phyloP scores from a whole-genome alignment of 2,797 vertebrate species.

The Sebastes trivittatus region DNA sequence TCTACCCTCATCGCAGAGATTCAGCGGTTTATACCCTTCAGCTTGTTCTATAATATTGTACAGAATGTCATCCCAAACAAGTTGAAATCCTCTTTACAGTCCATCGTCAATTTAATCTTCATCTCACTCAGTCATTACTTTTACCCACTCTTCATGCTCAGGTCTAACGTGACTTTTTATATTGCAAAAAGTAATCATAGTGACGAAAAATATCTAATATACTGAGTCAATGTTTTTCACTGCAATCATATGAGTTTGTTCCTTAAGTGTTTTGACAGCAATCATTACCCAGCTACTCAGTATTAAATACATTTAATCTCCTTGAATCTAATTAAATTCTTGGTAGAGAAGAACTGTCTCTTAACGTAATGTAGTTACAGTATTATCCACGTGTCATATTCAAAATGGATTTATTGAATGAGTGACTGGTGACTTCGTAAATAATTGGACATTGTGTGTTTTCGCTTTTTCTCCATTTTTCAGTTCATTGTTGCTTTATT shows the following conservation, averaged over 20 bases:
- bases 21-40: background rate
- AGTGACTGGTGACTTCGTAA: background rate
- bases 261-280: background rate
- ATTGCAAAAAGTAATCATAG: background rate
- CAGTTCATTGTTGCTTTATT: background rate
- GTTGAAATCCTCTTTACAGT: background rate
- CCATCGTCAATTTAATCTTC: background rate
- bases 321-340: background rate
- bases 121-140: background rate
- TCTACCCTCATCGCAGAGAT: background rate
- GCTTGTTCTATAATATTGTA: background rate
- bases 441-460: background rate
- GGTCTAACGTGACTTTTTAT: background rate
- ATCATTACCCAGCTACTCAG: background rate
- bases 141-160: background rate
- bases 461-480: background rate
- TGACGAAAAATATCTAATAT: background rate
- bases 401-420: background rate
- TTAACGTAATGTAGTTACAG: background rate
- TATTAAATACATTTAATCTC: background rate
- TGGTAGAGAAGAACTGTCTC: background rate
- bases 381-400: background rate
- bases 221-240: background rate
- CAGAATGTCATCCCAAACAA: background rate
- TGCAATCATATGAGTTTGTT: background rate